phyloP scores from a whole-genome alignment of 2,113 vertebrate species.

The Alethe castanea region DNA sequence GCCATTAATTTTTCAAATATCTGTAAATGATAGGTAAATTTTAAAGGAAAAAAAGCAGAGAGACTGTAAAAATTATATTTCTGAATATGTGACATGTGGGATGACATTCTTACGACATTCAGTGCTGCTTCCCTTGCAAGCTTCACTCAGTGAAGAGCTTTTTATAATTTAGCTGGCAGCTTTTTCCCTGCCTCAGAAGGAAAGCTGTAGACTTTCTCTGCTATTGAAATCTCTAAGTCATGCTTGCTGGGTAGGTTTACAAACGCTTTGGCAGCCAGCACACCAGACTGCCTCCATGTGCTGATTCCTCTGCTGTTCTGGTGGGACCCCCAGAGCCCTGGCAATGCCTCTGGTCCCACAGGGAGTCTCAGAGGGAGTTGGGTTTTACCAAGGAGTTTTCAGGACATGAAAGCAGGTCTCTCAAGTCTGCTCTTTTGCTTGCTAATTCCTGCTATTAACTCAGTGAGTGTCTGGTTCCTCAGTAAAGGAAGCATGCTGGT shows the following conservation, averaged over 20 bases:
- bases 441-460: not conserved
- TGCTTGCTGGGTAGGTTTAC: not conserved
- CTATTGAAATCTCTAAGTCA: not conserved
- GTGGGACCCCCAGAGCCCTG: not conserved
- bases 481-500: not conserved
- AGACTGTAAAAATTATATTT: not conserved
- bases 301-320: not conserved
- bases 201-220: not conserved
- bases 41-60: not conserved
- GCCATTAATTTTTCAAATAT: not conserved
- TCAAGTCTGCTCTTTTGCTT: not conserved
- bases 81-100: not conserved
- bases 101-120: not conserved
- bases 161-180: not conserved
- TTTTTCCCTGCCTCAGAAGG: not conserved
- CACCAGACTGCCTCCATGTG: not conserved
- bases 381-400: not conserved
- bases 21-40: not conserved
- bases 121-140: not conserved
- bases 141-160: not conserved
- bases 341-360: rapidly evolving
- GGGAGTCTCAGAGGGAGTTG: not conserved
- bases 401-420: not conserved
- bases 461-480: not conserved
- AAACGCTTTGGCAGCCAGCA: not conserved